Evolutionary conservation across 1,140 invertebrate genomes (phyloP).

Genomic region (Drosophila erecta): DNA sequence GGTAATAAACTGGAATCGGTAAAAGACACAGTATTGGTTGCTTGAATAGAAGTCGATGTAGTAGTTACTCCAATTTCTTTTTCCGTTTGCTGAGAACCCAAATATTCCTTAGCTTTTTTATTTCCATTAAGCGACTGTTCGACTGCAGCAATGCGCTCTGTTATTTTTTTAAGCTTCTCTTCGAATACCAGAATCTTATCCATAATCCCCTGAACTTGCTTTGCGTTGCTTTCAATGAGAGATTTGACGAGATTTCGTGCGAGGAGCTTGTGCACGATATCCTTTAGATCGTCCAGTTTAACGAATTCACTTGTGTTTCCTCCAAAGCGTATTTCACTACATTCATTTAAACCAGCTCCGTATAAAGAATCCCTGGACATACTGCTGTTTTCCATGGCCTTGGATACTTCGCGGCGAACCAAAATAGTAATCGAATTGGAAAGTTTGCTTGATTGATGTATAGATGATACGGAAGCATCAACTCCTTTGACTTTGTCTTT

Average conservation of each 20-base stretch:
- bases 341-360: too few species aligned
- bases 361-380: not conserved
- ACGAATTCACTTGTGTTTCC: constrained; percentile 6
- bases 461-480: not conserved
- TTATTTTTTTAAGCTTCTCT: not conserved
- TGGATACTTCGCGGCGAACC: constrained; percentile 7
- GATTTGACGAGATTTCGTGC: not conserved
- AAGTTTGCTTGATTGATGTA: constrained; percentile 1
- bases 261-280: constrained; percentile 12
- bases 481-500: too few species aligned
- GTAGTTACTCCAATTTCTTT: too few species aligned
- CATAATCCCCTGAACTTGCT: not conserved
- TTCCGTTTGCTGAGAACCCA: too few species aligned
- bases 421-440: constrained; percentile 8
- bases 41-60: too few species aligned
- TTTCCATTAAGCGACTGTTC: too few species aligned
- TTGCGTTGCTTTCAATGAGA: not conserved
- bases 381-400: not conserved
- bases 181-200: not conserved
- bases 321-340: too few species aligned
- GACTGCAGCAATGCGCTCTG: not conserved
- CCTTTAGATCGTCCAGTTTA: constrained; percentile 1
- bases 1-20: too few species aligned
- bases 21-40: too few species aligned
- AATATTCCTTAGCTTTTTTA: too few species aligned